Conservation (phyloP, 2,888 invertebrate species). For the Nemapogon koenigi region DNA sequence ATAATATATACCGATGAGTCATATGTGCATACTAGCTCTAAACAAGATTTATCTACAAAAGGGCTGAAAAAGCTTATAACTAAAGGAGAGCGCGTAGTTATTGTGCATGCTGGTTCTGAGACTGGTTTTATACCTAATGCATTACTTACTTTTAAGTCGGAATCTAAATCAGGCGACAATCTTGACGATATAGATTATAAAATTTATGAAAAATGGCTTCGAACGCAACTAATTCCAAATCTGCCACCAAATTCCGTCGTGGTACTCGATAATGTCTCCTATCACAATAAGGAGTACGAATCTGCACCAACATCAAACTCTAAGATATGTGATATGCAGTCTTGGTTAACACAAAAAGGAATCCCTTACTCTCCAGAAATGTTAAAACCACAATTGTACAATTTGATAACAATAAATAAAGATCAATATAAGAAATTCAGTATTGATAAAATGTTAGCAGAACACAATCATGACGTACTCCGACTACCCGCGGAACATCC, state of each 20-base stretch:
- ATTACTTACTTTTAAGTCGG: too few species aligned
- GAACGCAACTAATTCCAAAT: slow-evolving; percentile 12
- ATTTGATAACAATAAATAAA: slow-evolving; percentile 11
- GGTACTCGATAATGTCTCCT: slow-evolving; percentile 7
- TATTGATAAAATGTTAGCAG: slow-evolving; percentile 12
- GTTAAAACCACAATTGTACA: slow-evolving; percentile 11
- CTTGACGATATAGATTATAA: slow-evolving; percentile 14
- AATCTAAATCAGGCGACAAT: slow-evolving; percentile 14
- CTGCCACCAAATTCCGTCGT: slow-evolving; percentile 11
- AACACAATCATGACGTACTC: slow-evolving; percentile 10
- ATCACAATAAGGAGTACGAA: neutral
- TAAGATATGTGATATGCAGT: slow-evolving; percentile 5
- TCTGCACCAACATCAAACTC: slow-evolving; percentile 7
- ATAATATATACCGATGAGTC: slow-evolving; percentile 16
- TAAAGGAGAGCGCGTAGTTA: slow-evolving; percentile 10
- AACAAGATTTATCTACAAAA: slow-evolving; percentile 7
- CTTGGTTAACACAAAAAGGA: slow-evolving; percentile 5
- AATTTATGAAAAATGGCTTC: slow-evolving; percentile 14
- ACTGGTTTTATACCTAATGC: slow-evolving; percentile 12
- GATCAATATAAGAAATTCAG: slow-evolving; percentile 10
- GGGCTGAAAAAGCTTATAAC: slow-evolving; percentile 1
- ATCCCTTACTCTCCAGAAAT: slow-evolving; percentile 5
- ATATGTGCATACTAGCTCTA: slow-evolving; percentile 13
- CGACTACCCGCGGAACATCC: slow-evolving; percentile 13
- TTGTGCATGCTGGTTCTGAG: slow-evolving; percentile 12